Base-by-base conservation (phyloP, 2,797 vertebrate species). In the Sebastes kiyomatsui region DNA sequence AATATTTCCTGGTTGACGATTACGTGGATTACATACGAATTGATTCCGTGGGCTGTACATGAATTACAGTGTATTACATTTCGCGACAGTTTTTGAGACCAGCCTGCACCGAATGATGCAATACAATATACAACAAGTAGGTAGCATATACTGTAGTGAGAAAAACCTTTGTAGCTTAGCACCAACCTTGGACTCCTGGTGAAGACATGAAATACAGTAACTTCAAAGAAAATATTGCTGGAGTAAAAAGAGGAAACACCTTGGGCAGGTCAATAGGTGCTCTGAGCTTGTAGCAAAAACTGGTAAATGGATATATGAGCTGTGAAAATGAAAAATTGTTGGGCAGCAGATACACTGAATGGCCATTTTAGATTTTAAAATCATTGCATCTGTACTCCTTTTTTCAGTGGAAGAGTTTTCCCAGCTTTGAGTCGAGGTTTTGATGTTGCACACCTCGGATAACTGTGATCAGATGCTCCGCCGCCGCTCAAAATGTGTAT, bases 401-500 rank as follows among this genome's bases (percentile, higher is more conserved):
- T 46, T 55, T 55, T 58, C 22, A n/a, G 22, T 54, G 22, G 75
- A 77, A 64, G 14, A 11, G 42, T 46, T 46, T 46, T 72, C 28
- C 67, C 2, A 2, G 28, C 35, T 60, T 20, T 54, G 28, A 70
- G 71, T 65, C 2, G 4, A 75, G 38, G 46, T 67, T 80, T 52
- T 60, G 72, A 79, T 69, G 65, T 23, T 38, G 22, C 83, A 54
- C 72, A 80, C 66, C 33, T 59, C 1, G 7, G 71, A 72, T 80
- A 77, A 70, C 72, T 46, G 79, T 74, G 86, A 90, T 92, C 76
- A 87, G 67, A 77, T 27, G 69, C 80, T 84, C 33, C 3, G 62
- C n/a, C n/a, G 12, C 83, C 3, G 22, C 67, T 85, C 79, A 71
- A 61, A 88, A 80, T 84, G 88, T 42, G 81, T 87, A 87, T 91